A percentile compares a stretch with the other conserved stretches of the same genome.
Evolutionary conservation across 1,140 invertebrate genomes (phyloP).

Genomic region (Diachasmimorpha longicaudata): DNA sequence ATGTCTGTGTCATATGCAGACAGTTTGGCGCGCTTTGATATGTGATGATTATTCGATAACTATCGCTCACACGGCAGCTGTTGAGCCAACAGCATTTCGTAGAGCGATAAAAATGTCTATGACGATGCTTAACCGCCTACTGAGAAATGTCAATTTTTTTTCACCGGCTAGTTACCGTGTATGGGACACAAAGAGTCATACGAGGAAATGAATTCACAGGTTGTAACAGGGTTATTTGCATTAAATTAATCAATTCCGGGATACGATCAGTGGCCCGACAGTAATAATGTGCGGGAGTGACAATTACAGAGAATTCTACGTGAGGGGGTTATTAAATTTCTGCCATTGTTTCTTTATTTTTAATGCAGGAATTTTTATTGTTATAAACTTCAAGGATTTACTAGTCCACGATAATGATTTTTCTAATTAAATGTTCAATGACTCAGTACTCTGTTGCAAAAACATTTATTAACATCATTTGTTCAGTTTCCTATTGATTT

Average conservation of each 20-base stretch:
- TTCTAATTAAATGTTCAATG: too few species aligned
- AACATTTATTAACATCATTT: too few species aligned
- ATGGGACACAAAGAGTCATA: conserved; percentile 11
- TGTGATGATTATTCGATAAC: background rate
- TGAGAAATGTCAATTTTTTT: conserved; percentile 12
- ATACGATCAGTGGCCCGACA: conserved; percentile 11
- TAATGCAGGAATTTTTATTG: background rate
- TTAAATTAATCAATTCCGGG: conserved; percentile 32
- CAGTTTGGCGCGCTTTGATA: background rate
- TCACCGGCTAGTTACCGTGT: background rate
- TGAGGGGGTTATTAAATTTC: background rate
- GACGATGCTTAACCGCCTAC: conserved; percentile 14
- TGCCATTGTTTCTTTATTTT: background rate
- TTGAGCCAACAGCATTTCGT: conserved; percentile 5
- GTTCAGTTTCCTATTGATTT: too few species aligned
- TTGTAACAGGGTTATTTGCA: conserved; percentile 21
- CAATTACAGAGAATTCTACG: background rate
- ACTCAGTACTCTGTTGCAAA: too few species aligned
- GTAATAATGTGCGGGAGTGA: background rate
- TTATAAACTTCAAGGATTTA: too few species aligned
- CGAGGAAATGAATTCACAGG: conserved; percentile 14
- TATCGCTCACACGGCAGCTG: conserved; percentile 15
- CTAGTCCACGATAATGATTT: too few species aligned
- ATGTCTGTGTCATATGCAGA: background rate
- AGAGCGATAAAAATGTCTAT: conserved; percentile 3